Evolutionary conservation across 2,888 invertebrate species (phyloP).

Genomic region (Eutolmus rufibarbis): DNA sequence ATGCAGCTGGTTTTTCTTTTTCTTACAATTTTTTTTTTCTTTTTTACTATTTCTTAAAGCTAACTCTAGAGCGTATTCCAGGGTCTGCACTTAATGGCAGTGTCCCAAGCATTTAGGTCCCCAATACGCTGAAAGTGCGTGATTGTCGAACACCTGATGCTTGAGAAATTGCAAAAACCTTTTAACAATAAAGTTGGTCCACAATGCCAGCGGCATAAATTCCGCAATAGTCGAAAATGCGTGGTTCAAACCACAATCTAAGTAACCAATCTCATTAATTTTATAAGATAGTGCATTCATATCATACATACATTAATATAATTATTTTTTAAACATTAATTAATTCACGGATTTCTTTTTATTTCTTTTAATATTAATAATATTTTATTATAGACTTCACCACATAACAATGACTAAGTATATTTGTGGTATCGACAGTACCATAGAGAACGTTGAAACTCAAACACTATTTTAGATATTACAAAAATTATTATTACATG

Average conservation of each 20-base stretch:
- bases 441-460: no score
- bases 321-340: not conserved
- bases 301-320: not conserved
- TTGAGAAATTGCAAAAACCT: not conserved
- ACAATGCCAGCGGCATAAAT: not conserved
- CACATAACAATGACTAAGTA: no score
- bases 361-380: no score
- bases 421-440: no score
- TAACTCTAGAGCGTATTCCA: not conserved
- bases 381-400: no score
- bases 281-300: not conserved
- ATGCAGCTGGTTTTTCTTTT: slow-evolving; percentile 10
- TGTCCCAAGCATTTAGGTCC: not conserved
- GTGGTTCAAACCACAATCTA: not conserved
- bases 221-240: not conserved
- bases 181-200: not conserved
- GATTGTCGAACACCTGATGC: not conserved
- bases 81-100: not conserved
- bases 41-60: not conserved
- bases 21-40: not conserved
- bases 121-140: not conserved
- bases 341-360: not conserved
- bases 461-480: no score
- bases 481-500: no score
- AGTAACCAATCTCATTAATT: not conserved